A percentile compares a stretch with the other conserved stretches of the same genome.
These are phyloP conservation scores for Mormoops blainvillei DNA, from an alignment of 2,113 vertebrate species.

Conservation along the genomic window DNA sequence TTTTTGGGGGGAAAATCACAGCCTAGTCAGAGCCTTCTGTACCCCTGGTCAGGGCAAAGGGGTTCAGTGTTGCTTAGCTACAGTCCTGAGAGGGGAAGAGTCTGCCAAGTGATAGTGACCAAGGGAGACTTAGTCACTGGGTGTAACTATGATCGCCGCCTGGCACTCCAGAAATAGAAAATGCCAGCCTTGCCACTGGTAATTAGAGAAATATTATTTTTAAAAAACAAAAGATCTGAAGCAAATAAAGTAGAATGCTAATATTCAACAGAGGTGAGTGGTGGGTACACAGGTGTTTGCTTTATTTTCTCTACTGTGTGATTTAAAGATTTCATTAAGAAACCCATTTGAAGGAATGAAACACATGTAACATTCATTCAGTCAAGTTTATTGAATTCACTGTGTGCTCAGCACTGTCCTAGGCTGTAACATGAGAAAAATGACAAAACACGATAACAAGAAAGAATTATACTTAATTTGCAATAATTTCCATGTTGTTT, in stretches of 20 bases:
- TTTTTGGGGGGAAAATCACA: background rate
- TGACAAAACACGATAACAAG: constrained; percentile 40
- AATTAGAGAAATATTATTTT: background rate
- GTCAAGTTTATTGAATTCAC: constrained; percentile 45
- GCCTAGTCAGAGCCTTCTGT: background rate
- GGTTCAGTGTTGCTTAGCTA: background rate
- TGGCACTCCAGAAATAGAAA: accelerated
- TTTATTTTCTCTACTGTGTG: background rate
- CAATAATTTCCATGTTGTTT: background rate
- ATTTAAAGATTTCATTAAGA: background rate
- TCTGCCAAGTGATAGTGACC: background rate
- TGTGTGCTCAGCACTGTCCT: background rate
- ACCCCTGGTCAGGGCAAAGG: background rate
- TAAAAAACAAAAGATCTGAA: background rate
- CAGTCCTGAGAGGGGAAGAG: background rate
- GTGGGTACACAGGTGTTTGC: background rate
- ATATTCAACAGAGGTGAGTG: background rate
- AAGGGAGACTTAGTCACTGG: background rate
- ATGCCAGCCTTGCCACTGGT: background rate
- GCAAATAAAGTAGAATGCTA: background rate
- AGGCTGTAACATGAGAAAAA: constrained; percentile 16
- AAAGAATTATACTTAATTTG: constrained; percentile 35
- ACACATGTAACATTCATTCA: background rate
- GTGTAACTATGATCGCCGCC: background rate
- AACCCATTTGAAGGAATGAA: background rate